A percentile compares a stretch with the other conserved stretches of the same genome.
Conservation (phyloP, 2,888 invertebrate genomes). For the Hoplodrina blanda region DNA sequence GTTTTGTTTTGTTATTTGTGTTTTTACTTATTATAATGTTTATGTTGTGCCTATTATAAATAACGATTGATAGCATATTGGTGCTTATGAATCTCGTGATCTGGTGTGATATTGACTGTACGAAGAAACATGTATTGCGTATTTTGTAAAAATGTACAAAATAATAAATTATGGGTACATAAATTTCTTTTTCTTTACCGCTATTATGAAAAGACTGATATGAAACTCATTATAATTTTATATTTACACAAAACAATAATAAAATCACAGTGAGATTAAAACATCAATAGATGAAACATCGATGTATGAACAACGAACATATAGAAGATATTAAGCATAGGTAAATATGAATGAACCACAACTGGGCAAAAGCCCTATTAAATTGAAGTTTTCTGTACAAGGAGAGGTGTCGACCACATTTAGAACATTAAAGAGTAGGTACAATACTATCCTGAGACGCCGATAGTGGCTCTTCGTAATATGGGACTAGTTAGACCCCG, state of each 20-base stretch:
- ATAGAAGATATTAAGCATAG: slow-evolving; percentile 60
- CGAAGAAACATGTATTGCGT: slow-evolving; percentile 39
- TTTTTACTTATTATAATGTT: slow-evolving; percentile 15
- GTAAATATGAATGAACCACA: slow-evolving; percentile 54
- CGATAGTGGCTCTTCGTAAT: slow-evolving; percentile 16
- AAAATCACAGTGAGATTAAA: slow-evolving; percentile 86
- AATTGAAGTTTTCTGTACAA: slow-evolving; percentile 59
- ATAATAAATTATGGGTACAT: slow-evolving; percentile 50
- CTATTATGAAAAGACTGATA: slow-evolving; percentile 63
- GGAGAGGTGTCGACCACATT: slow-evolving; percentile 59
- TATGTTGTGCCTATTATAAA: slow-evolving; percentile 21
- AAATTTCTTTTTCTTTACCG: slow-evolving; percentile 43
- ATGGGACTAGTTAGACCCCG: slow-evolving; percentile 1
- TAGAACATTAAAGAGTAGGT: slow-evolving; percentile 46
- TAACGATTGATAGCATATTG: slow-evolving; percentile 35
- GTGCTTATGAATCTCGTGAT: slow-evolving; percentile 57
- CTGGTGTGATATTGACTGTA: slow-evolving; percentile 51
- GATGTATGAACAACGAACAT: slow-evolving; percentile 71
- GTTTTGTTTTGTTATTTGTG: slow-evolving; percentile 50
- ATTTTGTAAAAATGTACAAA: slow-evolving; percentile 64
- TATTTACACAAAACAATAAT: slow-evolving; percentile 87
- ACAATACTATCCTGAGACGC: slow-evolving; percentile 38
- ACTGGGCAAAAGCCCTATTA: slow-evolving; percentile 56
- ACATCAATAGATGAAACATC: slow-evolving; percentile 78
- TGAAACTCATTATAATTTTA: slow-evolving; percentile 81